Conservation (phyloP, 2,113 vertebrate species). For the Phalacrocorax aristotelis region DNA sequence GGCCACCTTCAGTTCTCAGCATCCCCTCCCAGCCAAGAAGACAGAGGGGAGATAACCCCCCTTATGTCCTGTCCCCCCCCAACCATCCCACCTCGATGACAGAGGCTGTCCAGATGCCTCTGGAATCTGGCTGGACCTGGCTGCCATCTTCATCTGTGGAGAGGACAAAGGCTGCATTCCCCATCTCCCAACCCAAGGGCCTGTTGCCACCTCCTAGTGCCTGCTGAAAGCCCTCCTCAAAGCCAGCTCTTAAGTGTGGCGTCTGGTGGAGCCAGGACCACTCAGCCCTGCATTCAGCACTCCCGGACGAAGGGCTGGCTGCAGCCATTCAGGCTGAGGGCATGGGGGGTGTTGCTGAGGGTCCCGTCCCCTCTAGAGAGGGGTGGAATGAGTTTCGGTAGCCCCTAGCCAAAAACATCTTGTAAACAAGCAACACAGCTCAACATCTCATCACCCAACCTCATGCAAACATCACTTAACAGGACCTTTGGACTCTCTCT, state of each 20-base stretch:
- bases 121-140: slow-evolving; percentile 67
- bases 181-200: slow-evolving; percentile 57
- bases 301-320: background rate
- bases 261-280: slow-evolving; percentile 77
- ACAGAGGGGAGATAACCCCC: slow-evolving; percentile 7
- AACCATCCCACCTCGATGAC: slow-evolving; percentile 49
- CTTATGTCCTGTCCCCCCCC: background rate
- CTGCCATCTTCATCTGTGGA: slow-evolving; percentile 29
- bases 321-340: background rate
- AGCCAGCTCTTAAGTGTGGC: slow-evolving; percentile 66
- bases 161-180: slow-evolving; percentile 46
- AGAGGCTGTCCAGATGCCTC: slow-evolving; percentile 79
- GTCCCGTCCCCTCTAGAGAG: background rate
- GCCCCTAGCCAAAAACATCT: background rate
- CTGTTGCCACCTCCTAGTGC: slow-evolving; percentile 73
- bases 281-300: slow-evolving; percentile 56
- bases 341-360: background rate
- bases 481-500: background rate
- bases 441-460: background rate
- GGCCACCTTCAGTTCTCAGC: background rate
- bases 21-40: background rate
- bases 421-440: background rate
- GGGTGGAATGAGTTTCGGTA: background rate
- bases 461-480: background rate
- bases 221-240: slow-evolving; percentile 76